Conservation (phyloP, 2,888 invertebrate species). For the Zele albiditarsus region DNA sequence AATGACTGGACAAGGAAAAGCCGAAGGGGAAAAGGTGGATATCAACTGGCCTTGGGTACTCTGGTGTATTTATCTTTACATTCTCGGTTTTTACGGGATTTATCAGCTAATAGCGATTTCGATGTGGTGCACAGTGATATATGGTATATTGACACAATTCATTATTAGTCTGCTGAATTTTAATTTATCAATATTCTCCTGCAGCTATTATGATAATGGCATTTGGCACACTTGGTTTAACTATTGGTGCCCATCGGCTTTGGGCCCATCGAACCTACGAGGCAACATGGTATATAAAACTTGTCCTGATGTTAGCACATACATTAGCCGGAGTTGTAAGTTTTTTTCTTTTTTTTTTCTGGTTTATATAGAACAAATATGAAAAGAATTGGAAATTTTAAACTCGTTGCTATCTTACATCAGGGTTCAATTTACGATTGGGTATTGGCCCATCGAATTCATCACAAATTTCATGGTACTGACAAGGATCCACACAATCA, state of each 20-base stretch:
- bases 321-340: conserved; percentile 91
- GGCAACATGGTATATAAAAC: conserved; percentile 81
- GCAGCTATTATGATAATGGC: conserved; percentile 79
- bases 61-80: conserved; percentile 83
- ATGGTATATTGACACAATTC: conserved; percentile 75
- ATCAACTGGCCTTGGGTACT: conserved; percentile 83
- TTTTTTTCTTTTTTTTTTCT: conserved; percentile 36
- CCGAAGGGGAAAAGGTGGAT: conserved; percentile 74
- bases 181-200: background rate
- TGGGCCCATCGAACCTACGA: conserved; percentile 93
- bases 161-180: background rate
- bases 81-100: conserved; percentile 80
- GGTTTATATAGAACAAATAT: background rate
- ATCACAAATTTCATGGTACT: conserved; percentile 86
- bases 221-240: conserved; percentile 84
- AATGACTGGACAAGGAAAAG: conserved; percentile 49
- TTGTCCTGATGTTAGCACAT: conserved; percentile 88
- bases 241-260: conserved; percentile 92
- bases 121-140: conserved; percentile 77
- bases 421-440: conserved; percentile 90
- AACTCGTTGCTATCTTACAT: background rate
- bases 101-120: conserved; percentile 78
- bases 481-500: conserved; percentile 87
- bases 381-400: background rate
- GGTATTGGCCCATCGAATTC: conserved; percentile 87